These are phyloP conservation scores for Myotis planiceps DNA, from an alignment of 2,797 vertebrate genomes.

Conservation along the genomic window DNA sequence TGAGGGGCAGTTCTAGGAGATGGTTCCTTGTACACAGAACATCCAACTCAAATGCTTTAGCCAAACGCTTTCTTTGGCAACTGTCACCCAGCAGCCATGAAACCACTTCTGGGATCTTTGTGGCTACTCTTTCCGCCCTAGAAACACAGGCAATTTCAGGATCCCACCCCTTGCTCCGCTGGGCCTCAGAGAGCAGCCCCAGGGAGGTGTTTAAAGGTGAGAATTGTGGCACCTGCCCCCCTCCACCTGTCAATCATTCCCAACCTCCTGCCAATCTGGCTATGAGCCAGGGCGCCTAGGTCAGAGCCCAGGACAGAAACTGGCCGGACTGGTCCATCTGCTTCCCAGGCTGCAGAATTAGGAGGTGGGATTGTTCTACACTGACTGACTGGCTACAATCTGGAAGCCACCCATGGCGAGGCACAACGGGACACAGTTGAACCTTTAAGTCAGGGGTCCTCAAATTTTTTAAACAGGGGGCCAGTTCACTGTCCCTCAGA, in stretches of 20 bases:
- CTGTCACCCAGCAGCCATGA: not conserved
- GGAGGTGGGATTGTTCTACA: not conserved
- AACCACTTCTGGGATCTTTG: not conserved
- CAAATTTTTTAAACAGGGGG: no score
- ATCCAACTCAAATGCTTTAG: not conserved
- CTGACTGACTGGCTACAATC: not conserved
- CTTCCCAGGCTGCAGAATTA: not conserved
- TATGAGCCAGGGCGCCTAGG: not conserved
- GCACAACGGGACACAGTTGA: not conserved
- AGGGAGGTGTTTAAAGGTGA: not conserved
- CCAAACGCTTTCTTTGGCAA: not conserved
- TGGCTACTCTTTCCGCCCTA: not conserved
- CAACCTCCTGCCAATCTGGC: not conserved
- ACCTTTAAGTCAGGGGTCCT: not conserved
- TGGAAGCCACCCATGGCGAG: not conserved
- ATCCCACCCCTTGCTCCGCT: not conserved
- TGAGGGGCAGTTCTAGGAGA: not conserved
- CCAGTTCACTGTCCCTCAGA: no score
- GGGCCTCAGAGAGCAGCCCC: not conserved
- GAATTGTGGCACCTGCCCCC: not conserved
- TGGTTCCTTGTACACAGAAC: not conserved
- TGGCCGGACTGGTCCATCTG: slow-evolving; percentile 37
- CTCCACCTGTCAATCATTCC: not conserved
- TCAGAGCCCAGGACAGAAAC: slow-evolving; percentile 60
- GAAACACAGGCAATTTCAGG: not conserved